Evolutionary conservation across 2,113 vertebrate genomes (phyloP), one percentile per base, ranked within the genome.

Genomic region (Ivindomyrus marchei): DNA sequence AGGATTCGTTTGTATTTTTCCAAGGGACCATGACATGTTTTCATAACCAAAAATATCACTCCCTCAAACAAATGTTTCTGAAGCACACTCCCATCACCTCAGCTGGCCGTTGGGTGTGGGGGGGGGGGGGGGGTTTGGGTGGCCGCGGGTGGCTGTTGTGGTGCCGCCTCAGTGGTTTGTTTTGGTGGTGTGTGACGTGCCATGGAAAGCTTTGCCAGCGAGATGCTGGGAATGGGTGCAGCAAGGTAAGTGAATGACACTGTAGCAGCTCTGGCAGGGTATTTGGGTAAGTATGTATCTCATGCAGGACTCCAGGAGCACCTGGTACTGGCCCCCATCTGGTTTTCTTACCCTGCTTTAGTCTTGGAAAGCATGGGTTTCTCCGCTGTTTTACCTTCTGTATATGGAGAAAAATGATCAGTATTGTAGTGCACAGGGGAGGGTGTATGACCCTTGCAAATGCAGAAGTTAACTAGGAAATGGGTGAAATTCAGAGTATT

Each of bases 171-270:
- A 4, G 87, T 84, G 56, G 74, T 84, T 47, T 84, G 8, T 80
- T 46, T 39, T 45, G 19, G 9, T 85, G 39, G 19, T 31, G 50
- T 85, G 56, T 31, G 21, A 7, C 5, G 31, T 0, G 17, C 88
- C 21, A 4, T 11, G 52, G 53, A 89, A 42, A 62, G 24, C 4
- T 27, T 45, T 85, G 39, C n/a, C 36, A 39, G 36, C 21, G 1
- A 45, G 53, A 39, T 46, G 80, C 19, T 83, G 70, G 39, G 83
- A 42, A 45, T 21, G 24, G 77, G 36, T 27, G 77, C 74, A 50
- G 24, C 3, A 39, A 62, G 89, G 89, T 89, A 89, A 89, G 89
- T 89, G 46, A 47, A 36, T 50, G 42, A 56, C 80, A 45, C 27
- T 19, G 66, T 83, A 47, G 58, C 53, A 42, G 24, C 39, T 62